A percentile compares a stretch with the other conserved stretches of the same genome.
Conservation (phyloP, 1,140 invertebrate species). For the Neodiprion pinetum region DNA sequence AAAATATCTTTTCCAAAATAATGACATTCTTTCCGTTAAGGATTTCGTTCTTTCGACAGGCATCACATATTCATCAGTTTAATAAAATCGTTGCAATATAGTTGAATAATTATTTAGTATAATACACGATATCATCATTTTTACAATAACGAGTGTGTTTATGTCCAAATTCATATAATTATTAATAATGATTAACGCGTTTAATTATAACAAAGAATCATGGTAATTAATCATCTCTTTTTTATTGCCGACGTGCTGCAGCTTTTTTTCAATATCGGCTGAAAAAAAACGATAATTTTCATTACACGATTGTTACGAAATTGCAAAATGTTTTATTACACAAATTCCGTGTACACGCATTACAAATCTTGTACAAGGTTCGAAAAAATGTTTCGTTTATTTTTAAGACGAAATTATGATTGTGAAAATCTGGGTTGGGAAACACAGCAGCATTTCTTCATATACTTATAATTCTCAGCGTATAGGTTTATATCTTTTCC, state of each 20-base stretch:
- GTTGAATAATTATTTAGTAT: not conserved
- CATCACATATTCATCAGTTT: not conserved
- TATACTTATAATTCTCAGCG: not conserved
- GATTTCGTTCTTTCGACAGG: not conserved
- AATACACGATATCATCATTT: not conserved
- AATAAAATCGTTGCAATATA: not conserved
- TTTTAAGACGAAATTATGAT: not conserved
- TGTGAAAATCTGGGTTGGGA: not conserved
- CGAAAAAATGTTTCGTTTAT: not conserved
- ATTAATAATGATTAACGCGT: too few species aligned
- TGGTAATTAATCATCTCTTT: conserved; percentile 32
- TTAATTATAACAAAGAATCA: not conserved
- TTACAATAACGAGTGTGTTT: too few species aligned
- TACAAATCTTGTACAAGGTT: not conserved
- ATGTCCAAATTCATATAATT: too few species aligned
- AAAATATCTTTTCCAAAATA: not conserved
- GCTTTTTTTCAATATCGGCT: conserved; percentile 46
- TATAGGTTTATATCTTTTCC: not conserved
- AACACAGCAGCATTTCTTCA: not conserved
- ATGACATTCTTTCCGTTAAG: not conserved
- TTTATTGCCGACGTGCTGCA: conserved; percentile 32
- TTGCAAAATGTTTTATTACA: conserved; percentile 11
- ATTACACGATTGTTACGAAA: conserved; percentile 10
- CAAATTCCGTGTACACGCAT: conserved; percentile 8
- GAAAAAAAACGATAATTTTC: conserved; percentile 28